A percentile compares a stretch with the other conserved stretches of the same genome.
These are phyloP conservation scores for Oryzias sinensis DNA, from an alignment of 2,797 vertebrate genomes.

Conservation along the genomic window DNA sequence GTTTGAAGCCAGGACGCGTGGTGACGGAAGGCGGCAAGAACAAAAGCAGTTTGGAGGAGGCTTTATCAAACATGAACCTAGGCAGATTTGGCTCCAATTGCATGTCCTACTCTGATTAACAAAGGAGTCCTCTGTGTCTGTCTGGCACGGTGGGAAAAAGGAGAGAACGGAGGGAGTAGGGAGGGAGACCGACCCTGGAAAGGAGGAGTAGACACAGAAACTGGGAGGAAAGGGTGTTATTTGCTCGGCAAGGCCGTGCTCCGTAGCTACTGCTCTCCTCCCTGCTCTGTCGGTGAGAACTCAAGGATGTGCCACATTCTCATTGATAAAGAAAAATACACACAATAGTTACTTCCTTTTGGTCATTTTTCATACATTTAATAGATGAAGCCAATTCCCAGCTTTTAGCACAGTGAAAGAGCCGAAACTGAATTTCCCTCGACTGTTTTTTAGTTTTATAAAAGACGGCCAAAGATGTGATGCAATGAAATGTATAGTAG, in stretches of 20 bases:
- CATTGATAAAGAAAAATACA: conserved; percentile 50
- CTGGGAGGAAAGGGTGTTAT: conserved; percentile 39
- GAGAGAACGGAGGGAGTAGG: conserved; percentile 31
- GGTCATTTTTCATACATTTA: too few species aligned
- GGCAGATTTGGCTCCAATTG: conserved; percentile 70
- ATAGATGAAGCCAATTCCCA: too few species aligned
- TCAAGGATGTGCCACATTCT: conserved; percentile 49
- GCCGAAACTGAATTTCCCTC: too few species aligned
- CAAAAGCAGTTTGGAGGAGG: conserved; percentile 53
- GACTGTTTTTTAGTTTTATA: too few species aligned
- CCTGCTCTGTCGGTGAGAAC: conserved; percentile 44
- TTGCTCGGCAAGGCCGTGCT: conserved; percentile 45
- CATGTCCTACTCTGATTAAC: conserved; percentile 73
- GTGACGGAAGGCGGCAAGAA: conserved; percentile 49
- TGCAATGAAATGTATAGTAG: too few species aligned
- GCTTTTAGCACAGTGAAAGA: too few species aligned
- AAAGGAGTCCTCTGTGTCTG: conserved; percentile 69
- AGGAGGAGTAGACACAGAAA: conserved; percentile 13
- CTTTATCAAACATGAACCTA: conserved; percentile 70
- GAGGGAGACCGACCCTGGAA: conserved; percentile 22
- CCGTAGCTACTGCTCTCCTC: conserved; percentile 28
- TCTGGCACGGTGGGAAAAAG: conserved; percentile 54
- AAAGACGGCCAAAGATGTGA: too few species aligned
- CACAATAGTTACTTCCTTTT: not conserved
- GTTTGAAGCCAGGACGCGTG: conserved; percentile 40